phyloP scores from a whole-genome alignment of 2,113 vertebrate species.

The Podarcis raffonei region DNA sequence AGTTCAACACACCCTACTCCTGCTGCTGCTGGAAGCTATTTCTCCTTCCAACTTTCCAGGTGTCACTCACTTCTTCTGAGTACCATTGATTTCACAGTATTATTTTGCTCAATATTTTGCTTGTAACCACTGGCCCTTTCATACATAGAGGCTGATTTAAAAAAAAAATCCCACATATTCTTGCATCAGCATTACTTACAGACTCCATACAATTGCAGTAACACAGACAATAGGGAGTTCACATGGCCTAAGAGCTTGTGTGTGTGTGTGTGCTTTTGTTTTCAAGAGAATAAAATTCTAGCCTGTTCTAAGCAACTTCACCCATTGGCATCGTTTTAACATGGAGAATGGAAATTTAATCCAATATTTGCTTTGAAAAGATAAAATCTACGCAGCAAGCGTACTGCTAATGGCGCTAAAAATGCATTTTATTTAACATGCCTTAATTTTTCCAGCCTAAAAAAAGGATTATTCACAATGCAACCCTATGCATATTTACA shows the following conservation, averaged over 20 bases:
- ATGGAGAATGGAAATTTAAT: background rate
- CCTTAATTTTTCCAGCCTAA: background rate
- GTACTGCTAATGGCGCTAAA: conserved; percentile 32
- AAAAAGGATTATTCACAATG: background rate
- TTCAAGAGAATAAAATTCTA: background rate
- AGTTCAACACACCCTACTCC: background rate
- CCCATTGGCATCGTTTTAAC: background rate
- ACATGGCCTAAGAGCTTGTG: background rate
- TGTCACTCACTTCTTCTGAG: background rate
- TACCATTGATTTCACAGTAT: background rate
- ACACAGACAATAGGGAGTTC: background rate
- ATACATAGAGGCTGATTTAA: too few species aligned
- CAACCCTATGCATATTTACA: background rate
- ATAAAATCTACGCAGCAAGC: conserved; percentile 27
- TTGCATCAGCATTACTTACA: background rate
- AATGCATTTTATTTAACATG: background rate
- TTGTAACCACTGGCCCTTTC: background rate
- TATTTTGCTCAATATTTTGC: background rate
- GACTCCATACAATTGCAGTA: background rate
- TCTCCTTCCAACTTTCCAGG: background rate
- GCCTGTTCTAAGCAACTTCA: background rate
- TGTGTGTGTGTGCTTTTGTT: background rate
- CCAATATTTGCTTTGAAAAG: conserved; percentile 4
- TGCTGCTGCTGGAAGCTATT: background rate
- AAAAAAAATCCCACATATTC: background rate